Base-by-base conservation (phyloP, 2,888 invertebrate genomes). In the Agrochola macilenta region DNA sequence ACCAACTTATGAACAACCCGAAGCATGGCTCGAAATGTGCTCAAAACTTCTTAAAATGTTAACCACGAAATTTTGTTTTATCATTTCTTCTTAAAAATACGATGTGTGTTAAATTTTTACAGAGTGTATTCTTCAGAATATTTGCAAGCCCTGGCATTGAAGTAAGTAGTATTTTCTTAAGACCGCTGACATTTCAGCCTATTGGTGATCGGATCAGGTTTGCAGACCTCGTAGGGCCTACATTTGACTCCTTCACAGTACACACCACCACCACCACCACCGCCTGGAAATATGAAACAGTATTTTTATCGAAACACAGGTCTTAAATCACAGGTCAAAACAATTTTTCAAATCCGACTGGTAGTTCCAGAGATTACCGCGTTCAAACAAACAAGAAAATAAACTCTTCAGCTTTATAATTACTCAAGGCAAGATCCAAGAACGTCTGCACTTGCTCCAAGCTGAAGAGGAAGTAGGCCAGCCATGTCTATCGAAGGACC, bases 161-260 rank as follows among this genome's bases (percentile, higher is more conserved):
- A 12, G 23, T n/a, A n/a, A 35, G 52, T 11, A 20, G 11, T 5
- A 11, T 11, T 9, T 23, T 61, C 35, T 69, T 46, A 69, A 63
- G 64, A 1, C 0, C 23, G 26, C 52, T 83, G 79, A 89, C 98
- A 98, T 91, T 97, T 97, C 89, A 97, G 96, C 39, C 97, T 96
- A 90, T 97, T 98, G 30, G 97, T 97, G 72, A 92, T 89, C 35
- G 96, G 96, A 90, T 98, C 98, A 76, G 95, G 93, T 88, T 97
- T 97, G 91, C 98, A 98, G 88, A 97, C 97, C 92, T 98, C 97
- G 82, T 97, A 97, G 0, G 97, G 90, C 87, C 95, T 97, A 90
- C 98, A 98, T 93, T 97, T 98, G 5, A 97, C 96, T 87, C 97
- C 97, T 1, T 30, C 75, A 20, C 86, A 86, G 74, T 65, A 66